Evolutionary conservation across 2,797 vertebrate genomes (phyloP), one percentile per base, ranked within the genome.

Genomic region (Scomberomorus guttatus): DNA sequence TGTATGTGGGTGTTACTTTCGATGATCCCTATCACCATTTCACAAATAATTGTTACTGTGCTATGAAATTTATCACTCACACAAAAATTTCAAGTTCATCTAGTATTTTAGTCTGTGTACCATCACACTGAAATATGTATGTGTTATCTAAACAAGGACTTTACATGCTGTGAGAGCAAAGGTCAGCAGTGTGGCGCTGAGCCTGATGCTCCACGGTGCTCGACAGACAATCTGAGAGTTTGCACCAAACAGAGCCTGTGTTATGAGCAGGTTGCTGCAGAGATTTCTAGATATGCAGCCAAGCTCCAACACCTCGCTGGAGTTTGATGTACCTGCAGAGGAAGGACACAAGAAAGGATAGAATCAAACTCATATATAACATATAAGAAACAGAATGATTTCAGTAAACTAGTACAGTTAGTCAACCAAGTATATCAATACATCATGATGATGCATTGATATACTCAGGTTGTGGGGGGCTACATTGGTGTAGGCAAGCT

Each of bases 211-310:
- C 74, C 80, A 59, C 0, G 74, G 69, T 3, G 80, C 80, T n/a
- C 52, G 69, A 37, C 80, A 82, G 22, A 4, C 52, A 56, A 82
- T 3, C 2, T 0, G 14, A 4, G 8, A 0, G n/a, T 39, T 3
- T 6, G 0, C 3, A 29, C 34, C n/a, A 0, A 59, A 13, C 18
- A 50, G 2, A 13, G n/a, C 13, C 39, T 13, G 34, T 37, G 1
- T 1, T 10, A 37, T 10, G 15, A 15, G 6, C 46, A 50, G 6
- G 18, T 6, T 6, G 46, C 0, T 4, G 13, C 73, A 67, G 22
- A 75, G 57, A 58, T 77, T 73, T 11, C 18, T 58, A 57, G 80
- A 22, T 0, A 62, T 24, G 24, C 80, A 82, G 32, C 80, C 80
- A 0, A 18, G 69, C 29, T 7, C 15, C 39, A 27, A 1, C n/a